Evolutionary conservation across 2,797 vertebrate genomes (phyloP).

Genomic region (Helicolenus hilgendorfi): DNA sequence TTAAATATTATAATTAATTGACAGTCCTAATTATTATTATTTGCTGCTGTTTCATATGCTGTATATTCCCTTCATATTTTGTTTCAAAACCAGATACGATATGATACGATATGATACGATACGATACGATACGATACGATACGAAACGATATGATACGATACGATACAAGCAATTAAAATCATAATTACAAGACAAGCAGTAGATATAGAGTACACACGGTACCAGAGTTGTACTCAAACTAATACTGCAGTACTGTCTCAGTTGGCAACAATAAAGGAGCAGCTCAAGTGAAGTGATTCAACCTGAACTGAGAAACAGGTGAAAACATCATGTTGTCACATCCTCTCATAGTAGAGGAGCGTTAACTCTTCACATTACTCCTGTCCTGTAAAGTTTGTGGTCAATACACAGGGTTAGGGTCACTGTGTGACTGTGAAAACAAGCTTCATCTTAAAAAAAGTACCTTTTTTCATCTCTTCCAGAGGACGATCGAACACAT

Average conservation of each 20-base stretch:
- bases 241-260: neutral
- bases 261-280: neutral
- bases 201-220: neutral
- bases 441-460: neutral
- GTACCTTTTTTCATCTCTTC: slow-evolving; percentile 1
- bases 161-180: neutral
- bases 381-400: neutral
- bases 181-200: neutral
- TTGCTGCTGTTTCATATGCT: neutral
- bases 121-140: neutral
- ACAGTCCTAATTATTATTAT: neutral
- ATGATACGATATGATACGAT: neutral
- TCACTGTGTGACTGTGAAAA: neutral
- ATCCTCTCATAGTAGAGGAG: neutral
- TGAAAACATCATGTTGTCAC: neutral
- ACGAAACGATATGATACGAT: neutral
- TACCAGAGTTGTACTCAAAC: neutral
- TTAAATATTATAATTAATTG: too few relatives aligned
- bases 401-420: neutral
- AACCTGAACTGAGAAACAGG: neutral
- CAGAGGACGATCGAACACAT: slow-evolving; percentile 90
- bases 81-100: neutral
- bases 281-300: neutral
- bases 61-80: neutral
- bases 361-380: neutral